A percentile compares a stretch with the other conserved stretches of the same genome.
Evolutionary conservation across 2,113 vertebrate genomes (phyloP).

Genomic region (Pedionomus torquatus): DNA sequence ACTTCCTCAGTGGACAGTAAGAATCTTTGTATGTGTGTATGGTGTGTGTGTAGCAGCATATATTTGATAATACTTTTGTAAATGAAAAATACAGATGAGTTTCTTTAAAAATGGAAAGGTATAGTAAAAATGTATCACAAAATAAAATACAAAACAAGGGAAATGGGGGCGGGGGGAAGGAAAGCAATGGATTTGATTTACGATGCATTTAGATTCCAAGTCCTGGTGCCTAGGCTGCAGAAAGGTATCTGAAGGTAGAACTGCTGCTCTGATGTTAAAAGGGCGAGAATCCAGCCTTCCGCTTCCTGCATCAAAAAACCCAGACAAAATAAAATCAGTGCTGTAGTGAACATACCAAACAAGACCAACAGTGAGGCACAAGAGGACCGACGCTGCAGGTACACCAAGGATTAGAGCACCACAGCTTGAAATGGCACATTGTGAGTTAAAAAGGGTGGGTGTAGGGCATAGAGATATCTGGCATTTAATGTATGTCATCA

Average conservation of each 20-base stretch:
- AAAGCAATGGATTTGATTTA: constrained; percentile 68
- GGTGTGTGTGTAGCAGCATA: constrained; percentile 74
- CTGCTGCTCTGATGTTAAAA: constrained; percentile 75
- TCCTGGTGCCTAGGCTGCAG: constrained; percentile 33
- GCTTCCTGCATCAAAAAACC: constrained; percentile 83
- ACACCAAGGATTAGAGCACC: background rate
- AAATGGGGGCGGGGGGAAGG: background rate
- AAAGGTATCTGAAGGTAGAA: constrained; percentile 60
- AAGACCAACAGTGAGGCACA: background rate
- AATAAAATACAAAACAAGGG: constrained; percentile 60
- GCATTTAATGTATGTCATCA: background rate
- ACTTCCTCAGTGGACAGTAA: constrained; percentile 18
- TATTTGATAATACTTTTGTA: constrained; percentile 75
- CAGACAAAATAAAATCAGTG: constrained; percentile 1
- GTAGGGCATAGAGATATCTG: background rate
- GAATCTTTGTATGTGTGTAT: constrained; percentile 46
- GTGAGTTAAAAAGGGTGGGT: background rate
- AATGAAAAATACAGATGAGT: constrained; percentile 77
- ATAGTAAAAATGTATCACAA: constrained; percentile 72
- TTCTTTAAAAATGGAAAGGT: constrained; percentile 70
- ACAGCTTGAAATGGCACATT: background rate
- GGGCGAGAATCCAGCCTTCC: constrained; percentile 86
- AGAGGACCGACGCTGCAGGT: background rate
- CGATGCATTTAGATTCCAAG: constrained; percentile 57
- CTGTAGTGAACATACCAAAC: background rate